Evolutionary conservation across 2,888 invertebrate species (phyloP), one percentile per base, ranked within the genome.

Genomic region (Sylvicola cinctus): DNA sequence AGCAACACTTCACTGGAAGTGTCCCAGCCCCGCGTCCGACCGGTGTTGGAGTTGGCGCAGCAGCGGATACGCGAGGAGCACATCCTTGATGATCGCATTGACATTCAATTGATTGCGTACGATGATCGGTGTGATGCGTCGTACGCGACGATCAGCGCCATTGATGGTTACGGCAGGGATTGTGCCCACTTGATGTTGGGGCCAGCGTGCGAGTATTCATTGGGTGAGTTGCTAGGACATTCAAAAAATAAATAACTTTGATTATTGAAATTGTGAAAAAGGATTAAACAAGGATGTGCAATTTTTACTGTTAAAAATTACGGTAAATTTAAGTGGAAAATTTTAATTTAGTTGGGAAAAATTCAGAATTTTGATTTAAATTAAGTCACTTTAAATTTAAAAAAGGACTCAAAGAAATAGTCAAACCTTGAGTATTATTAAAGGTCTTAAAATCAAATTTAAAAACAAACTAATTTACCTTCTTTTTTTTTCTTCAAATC

Each of bases 181-280:
- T 79, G 79, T 51, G 71, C 75, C 0, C 74, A 83, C 46, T 70
- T 80, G 1, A 72, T 83, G 46, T 71, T 85, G 44, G 84, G 84
- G 8, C 80, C 83, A 0, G 66, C 75, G 2, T 85, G 84, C 45
- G 84, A 85, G 47, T 81, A 74, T 52, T 71, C 76, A 17, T 54
- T 83, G 34, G 83, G 84, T 84, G 58, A 68, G 73, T 63, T 16
- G 13, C 28, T 20, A 8, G 8, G 8, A 20, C 20, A n/a, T n/a
- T n/a, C n/a, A n/a, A n/a, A 8, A 10, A 17, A 6, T 14, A 16
- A 16, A 3, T 15, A n/a, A 8, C 13, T n/a, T 8, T 25, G 11
- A 25, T 8, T 11, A 8, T 25, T n/a, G n/a, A n/a, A n/a, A n/a
- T n/a, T n/a, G n/a, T n/a, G n/a, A n/a, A n/a, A n/a, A n/a, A n/a